Conservation (phyloP, 2,888 invertebrate genomes). For the Caenorhabditis imperialis region DNA sequence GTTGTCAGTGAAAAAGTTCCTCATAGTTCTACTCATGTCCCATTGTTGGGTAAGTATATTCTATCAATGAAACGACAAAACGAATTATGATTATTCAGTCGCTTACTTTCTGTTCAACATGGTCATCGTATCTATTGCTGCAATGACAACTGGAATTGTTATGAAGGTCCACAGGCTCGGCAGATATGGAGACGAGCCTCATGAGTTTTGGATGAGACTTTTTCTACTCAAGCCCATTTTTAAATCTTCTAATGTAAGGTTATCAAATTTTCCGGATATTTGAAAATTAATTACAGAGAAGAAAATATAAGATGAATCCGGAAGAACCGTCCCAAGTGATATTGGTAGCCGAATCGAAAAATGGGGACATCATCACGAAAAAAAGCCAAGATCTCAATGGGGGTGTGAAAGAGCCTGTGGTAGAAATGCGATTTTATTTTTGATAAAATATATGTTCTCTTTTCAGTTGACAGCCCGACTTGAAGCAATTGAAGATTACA, state of each 20-base stretch:
- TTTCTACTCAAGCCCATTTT: slow-evolving; percentile 60
- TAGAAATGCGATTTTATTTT: not conserved
- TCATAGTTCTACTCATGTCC: slow-evolving; percentile 74
- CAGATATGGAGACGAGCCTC: slow-evolving; percentile 69
- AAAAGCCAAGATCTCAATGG: slow-evolving; percentile 47
- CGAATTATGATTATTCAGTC: slow-evolving; percentile 56
- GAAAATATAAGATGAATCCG: slow-evolving; percentile 49
- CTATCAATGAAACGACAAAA: too few relatives aligned
- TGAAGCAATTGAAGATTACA: slow-evolving; percentile 60
- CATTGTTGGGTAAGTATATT: slow-evolving; percentile 66
- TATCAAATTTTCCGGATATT: not conserved
- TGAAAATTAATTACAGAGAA: slow-evolving; percentile 24
- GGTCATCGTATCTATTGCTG: slow-evolving; percentile 73
- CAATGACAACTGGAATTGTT: slow-evolving; percentile 72
- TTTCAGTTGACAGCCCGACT: slow-evolving; percentile 39
- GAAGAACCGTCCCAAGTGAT: slow-evolving; percentile 54
- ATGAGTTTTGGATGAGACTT: slow-evolving; percentile 59
- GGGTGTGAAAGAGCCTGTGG: slow-evolving; percentile 35
- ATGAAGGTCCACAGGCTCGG: slow-evolving; percentile 72
- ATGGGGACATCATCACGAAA: slow-evolving; percentile 46
- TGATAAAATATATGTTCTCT: not conserved
- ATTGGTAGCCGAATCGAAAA: slow-evolving; percentile 46
- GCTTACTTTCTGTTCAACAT: slow-evolving; percentile 77
- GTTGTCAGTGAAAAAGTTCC: slow-evolving; percentile 77
- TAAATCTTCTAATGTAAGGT: slow-evolving; percentile 23